phyloP scores from a whole-genome alignment of 2,113 vertebrate species.

The Patagioenas fasciata region DNA sequence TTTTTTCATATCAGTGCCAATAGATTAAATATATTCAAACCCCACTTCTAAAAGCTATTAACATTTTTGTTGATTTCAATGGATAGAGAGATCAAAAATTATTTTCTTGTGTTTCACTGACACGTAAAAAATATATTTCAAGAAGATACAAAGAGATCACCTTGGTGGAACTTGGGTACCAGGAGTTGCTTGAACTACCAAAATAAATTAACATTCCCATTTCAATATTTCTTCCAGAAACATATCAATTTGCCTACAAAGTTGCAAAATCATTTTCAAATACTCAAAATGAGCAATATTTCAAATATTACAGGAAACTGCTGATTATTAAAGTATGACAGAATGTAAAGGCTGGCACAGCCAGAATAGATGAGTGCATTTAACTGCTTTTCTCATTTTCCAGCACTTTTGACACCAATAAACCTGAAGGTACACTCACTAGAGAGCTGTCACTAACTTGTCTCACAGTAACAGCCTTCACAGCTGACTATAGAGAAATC shows the following conservation, averaged over 20 bases:
- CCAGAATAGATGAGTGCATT: background rate
- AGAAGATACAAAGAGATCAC: background rate
- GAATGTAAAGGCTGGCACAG: background rate
- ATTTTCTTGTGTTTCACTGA: background rate
- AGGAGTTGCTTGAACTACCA: background rate
- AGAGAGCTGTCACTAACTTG: conserved; percentile 57
- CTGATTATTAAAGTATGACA: background rate
- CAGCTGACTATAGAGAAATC: conserved; percentile 26
- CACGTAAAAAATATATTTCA: background rate
- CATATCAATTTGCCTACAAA: background rate
- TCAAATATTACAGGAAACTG: background rate
- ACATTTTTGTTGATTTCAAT: background rate
- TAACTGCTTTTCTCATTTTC: conserved; percentile 29
- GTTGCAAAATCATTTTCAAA: background rate
- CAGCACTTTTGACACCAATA: conserved; percentile 38
- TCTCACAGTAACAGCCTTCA: conserved; percentile 47
- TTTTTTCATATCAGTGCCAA: background rate
- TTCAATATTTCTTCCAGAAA: background rate
- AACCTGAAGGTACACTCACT: conserved; percentile 27
- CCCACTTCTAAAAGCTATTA: background rate
- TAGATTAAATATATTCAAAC: background rate
- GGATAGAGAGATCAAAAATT: background rate
- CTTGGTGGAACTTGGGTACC: background rate
- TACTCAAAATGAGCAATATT: background rate
- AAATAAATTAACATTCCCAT: background rate